phyloP scores from a whole-genome alignment of 2,113 vertebrate species.

The Mungos mungo region DNA sequence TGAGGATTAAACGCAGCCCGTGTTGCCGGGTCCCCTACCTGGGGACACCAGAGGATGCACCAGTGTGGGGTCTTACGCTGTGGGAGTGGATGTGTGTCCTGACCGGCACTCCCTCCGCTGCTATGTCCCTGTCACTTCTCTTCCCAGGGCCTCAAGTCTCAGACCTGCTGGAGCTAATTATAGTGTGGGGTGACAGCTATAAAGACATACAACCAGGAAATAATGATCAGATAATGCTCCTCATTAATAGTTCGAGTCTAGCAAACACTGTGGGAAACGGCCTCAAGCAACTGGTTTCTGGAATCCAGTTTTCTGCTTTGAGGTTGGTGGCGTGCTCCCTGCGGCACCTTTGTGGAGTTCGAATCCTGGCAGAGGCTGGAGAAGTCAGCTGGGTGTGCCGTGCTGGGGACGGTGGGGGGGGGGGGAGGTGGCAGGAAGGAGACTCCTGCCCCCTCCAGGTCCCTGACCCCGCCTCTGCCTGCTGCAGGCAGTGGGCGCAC shows the following conservation, averaged over 20 bases:
- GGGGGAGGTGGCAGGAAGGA: neutral
- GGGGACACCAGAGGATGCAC: no score
- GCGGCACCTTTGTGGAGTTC: rapidly evolving
- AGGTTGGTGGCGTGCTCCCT: neutral
- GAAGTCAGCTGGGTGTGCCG: neutral
- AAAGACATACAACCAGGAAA: neutral
- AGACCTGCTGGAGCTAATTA: neutral
- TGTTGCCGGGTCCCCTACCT: rapidly evolving
- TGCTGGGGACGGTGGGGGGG: neutral
- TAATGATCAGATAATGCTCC: neutral
- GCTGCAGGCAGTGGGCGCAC: no score
- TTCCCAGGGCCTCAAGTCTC: neutral
- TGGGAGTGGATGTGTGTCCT: rapidly evolving
- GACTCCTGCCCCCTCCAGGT: rapidly evolving
- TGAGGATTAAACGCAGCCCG: rapidly evolving
- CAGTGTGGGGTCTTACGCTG: rapidly evolving
- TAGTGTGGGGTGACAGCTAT: neutral
- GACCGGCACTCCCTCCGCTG: rapidly evolving
- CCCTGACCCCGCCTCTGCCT: rapidly evolving
- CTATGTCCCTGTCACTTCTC: neutral
- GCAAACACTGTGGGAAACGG: neutral
- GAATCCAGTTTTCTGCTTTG: neutral
- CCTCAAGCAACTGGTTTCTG: neutral
- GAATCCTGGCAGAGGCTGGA: no score
- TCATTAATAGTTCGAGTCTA: neutral